Evolutionary conservation across 2,113 vertebrate genomes (phyloP), one percentile per base, ranked within the genome.

Genomic region (Callithrix jacchus): DNA sequence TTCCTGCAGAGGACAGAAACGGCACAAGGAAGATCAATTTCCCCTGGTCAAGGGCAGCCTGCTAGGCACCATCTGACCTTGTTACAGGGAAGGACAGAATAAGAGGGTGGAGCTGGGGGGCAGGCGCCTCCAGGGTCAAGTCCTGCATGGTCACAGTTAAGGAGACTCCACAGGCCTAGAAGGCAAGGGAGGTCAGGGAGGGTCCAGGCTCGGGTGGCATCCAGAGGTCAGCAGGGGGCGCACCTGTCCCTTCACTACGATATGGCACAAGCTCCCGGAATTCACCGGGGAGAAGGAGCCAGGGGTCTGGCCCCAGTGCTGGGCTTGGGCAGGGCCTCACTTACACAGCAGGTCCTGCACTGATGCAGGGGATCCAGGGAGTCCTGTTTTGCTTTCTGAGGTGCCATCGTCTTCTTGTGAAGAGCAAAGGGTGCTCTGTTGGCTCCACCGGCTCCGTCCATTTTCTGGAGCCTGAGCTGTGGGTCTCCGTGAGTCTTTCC

Each of bases 1-100:
- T 96, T 97, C 96, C 97, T 96, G 97, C 49, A 56, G 95, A 95
- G 86, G 97, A 95, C 86, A 97, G 97, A 98, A 95, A 96, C 2
- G 20, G 95, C 80, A 93, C 81, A 83, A 96, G 93, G 93, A 94
- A 82, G 80, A 32, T 97, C 81, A 86, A 71, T 94, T 97, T 68
- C 14, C 81, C 86, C 93, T 93, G 91, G 81, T 87, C 89, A 87
- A 95, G 94, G 93, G 80, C 96, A 89, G 76, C 30, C 89, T 95
- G 87, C 92, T 47, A 93, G 95, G 52, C 32, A 49, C 91, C 82
- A 64, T 42, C 64, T 42, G 76, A 80, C 80, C 94, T 94, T 64
- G 94, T 93, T 96, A 87, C 27, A 85, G 93, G 49, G 82, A 20
- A 95, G 89, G 93, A 93, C 21, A 70, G 94, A 94, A 42, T 71